Evolutionary conservation across 2,113 vertebrate genomes (phyloP), one percentile per base, ranked within the genome.

Genomic region (Entelurus aequoreus): DNA sequence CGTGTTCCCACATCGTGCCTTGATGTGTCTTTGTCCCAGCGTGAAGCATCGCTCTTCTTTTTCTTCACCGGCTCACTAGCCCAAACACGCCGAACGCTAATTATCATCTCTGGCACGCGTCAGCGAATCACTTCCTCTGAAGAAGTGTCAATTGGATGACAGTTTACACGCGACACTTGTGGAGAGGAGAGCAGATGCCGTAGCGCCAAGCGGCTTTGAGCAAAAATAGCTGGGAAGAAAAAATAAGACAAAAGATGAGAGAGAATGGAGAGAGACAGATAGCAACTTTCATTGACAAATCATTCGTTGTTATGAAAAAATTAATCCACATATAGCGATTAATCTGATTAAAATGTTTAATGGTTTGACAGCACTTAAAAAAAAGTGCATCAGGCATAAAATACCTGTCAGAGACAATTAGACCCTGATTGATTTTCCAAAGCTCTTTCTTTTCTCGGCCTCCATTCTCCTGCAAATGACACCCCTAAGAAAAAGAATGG

Each of bases 381-480:
- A 48, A 36, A 14, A 28, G 6, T 28, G 16, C 49, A 38, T 62
- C 66, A 62, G 63, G 80, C 78, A 86, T 87, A 28, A 79, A 87
- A 86, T 78, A 82, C 68, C 74, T 85, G 84, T 86, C 87, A 84
- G 71, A 83, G 68, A 81, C 85, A 85, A 84, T 89, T 87, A 86
- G 69, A 74, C 72, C 74, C 53, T 82, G 86, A 90, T 87, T 85
- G 82, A 87, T 88, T 88, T 85, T 83, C 74, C 66, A 66, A 72
- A 65, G 72, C 62, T 65, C 62, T 72, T 71, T 80, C 35, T 54
- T 81, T 59, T 72, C 63, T 70, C 12, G 2, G 50, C 65, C 71
- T 59, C 44, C 77, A 80, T 84, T 83, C 80, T 82, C 84, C 83
- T 80, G 65, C 69, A 82, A 83, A 77, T 66, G 75, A 62, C 48